Percentiles rank a stretch among this genome's conserved stretches.
Evolutionary conservation across 2,888 invertebrate species (phyloP).

Genomic region (Drosophila quasianomalipes): DNA sequence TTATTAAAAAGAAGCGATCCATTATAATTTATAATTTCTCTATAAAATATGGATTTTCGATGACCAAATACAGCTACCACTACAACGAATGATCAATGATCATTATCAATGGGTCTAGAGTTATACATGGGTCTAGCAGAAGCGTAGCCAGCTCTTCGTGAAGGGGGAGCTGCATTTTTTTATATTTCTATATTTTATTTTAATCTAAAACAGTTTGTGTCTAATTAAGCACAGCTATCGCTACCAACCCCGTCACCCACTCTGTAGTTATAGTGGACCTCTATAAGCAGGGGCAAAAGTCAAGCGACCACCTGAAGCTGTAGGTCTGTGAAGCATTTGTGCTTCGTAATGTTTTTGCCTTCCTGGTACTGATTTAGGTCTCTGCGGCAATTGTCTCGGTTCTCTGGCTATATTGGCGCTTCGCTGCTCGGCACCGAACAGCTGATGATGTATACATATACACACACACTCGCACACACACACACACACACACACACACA

Average conservation of each 20-base stretch:
- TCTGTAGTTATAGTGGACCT: not conserved
- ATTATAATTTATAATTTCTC: not conserved
- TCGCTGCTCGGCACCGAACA: constrained; percentile 58
- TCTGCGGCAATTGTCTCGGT: constrained; percentile 25
- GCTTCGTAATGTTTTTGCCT: constrained; percentile 28
- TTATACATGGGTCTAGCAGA: not conserved
- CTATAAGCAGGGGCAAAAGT: constrained; percentile 17
- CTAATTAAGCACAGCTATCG: not conserved
- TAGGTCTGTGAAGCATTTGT: constrained; percentile 5
- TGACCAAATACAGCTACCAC: not conserved
- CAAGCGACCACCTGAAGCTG: constrained; percentile 55
- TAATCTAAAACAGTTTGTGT: not conserved
- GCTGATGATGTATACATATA: constrained; percentile 64
- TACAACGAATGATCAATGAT: not conserved
- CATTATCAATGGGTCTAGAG: not conserved
- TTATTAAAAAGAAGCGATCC: not conserved
- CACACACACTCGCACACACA: not conserved
- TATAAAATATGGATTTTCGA: not conserved
- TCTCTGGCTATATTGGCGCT: constrained; percentile 25
- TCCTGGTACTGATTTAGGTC: constrained; percentile 18
- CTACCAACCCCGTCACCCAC: accelerated
- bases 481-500: not conserved
- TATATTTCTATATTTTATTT: not conserved
- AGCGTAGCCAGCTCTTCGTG: not conserved
- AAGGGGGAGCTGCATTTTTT: not conserved